Evolutionary conservation across 1,140 invertebrate species (phyloP).

Genomic region (Drosophila kurseongensis): DNA sequence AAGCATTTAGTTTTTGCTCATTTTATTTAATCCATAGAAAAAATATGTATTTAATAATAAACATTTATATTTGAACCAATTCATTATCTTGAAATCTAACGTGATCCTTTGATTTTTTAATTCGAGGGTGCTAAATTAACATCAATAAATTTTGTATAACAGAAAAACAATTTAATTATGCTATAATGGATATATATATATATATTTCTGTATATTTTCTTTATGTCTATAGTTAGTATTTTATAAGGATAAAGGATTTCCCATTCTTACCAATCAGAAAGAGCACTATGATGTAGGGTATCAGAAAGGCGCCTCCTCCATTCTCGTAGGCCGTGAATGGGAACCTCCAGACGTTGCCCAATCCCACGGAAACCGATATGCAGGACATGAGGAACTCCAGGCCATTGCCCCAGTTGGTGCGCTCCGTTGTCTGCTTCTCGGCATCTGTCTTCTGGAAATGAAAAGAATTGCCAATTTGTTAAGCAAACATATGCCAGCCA

Average conservation of each 20-base stretch:
- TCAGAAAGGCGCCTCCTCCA: constrained; percentile 89
- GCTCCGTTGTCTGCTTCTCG: constrained; percentile 65
- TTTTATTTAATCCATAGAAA: no score
- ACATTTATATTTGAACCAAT: no score
- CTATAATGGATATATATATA: no score
- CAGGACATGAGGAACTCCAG: constrained; percentile 95
- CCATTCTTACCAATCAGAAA: constrained; percentile 89
- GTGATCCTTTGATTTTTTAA: no score
- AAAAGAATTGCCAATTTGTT: constrained; percentile 7
- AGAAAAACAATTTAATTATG: no score
- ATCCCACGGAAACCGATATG: constrained; percentile 94
- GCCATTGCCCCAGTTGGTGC: constrained; percentile 92
- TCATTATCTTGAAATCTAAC: no score
- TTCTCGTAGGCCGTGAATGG: constrained; percentile 94
- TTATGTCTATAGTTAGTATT: no score
- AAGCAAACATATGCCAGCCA: constrained; percentile 8
- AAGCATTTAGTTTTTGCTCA: no score
- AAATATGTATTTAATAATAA: no score
- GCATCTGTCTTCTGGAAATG: constrained; percentile 45
- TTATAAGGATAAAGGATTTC: neutral
- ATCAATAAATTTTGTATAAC: no score
- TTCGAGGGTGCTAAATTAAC: no score
- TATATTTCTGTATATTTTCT: no score
- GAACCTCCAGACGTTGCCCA: constrained; percentile 89
- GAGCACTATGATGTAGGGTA: constrained; percentile 93